A percentile compares a stretch with the other conserved stretches of the same genome.
phyloP scores from a whole-genome alignment of 2,113 vertebrate genomes.

The Petrocephalus microphthalmus region DNA sequence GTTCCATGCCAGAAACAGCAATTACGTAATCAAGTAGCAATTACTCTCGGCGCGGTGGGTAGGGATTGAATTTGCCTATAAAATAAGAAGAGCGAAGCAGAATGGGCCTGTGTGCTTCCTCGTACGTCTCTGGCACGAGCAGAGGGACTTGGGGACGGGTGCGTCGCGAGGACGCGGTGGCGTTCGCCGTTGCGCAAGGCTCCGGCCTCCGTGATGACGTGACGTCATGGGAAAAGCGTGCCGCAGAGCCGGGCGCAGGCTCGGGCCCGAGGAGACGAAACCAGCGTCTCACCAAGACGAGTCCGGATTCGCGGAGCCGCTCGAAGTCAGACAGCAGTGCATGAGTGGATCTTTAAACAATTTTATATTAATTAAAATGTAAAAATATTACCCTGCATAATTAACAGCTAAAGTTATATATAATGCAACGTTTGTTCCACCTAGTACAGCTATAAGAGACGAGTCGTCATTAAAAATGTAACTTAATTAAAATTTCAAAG shows the following conservation, averaged over 20 bases:
- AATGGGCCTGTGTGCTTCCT: background rate
- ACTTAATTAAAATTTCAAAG: constrained; percentile 6
- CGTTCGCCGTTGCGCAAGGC: background rate
- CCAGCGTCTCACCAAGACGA: background rate
- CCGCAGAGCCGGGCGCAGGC: background rate
- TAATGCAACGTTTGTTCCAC: background rate
- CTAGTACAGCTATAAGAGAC: background rate
- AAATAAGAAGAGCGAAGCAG: background rate
- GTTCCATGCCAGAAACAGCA: background rate
- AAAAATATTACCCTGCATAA: constrained; percentile 4
- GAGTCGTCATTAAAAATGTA: constrained; percentile 2
- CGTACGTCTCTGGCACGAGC: background rate
- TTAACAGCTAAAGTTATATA: background rate
- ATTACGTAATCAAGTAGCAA: constrained; percentile 3
- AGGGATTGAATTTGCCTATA: background rate
- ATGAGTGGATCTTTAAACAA: constrained; percentile 2
- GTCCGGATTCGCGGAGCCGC: background rate
- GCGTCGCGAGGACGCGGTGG: background rate
- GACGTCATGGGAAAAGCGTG: constrained; percentile 1
- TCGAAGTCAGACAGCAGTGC: background rate
- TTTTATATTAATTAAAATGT: constrained; percentile 2
- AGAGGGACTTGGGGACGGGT: background rate
- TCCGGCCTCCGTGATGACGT: background rate
- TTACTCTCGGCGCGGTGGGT: background rate
- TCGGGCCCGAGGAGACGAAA: background rate